Evolutionary conservation across 1,140 invertebrate species (phyloP).

Genomic region (Aphelenchoides besseyi): DNA sequence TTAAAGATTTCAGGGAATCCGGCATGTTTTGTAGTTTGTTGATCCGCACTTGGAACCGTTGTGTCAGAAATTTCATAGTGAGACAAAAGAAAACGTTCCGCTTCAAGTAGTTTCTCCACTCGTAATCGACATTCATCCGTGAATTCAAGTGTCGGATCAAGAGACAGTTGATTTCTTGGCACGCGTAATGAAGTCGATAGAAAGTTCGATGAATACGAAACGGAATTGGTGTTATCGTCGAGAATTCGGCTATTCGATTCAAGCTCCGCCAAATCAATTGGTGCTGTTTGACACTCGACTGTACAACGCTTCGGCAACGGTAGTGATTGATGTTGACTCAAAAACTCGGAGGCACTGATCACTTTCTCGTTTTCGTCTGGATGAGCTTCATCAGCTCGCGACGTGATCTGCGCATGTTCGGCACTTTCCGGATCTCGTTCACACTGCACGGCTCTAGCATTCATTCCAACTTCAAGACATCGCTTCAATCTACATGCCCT

Average conservation of each 20-base stretch:
- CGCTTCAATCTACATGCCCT: conserved; percentile 48
- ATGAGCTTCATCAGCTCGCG: conserved; percentile 15
- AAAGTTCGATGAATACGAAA: background rate
- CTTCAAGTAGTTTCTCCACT: background rate
- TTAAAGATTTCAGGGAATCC: conserved; percentile 21
- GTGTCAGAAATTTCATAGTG: background rate
- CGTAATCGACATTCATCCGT: background rate
- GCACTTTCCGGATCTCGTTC: conserved; percentile 36
- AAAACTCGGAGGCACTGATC: conserved; percentile 22
- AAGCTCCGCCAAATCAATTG: background rate
- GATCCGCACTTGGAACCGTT: background rate
- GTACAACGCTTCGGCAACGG: background rate
- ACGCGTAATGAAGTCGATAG: background rate
- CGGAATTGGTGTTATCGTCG: background rate
- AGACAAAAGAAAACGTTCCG: background rate
- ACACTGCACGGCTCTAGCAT: conserved; percentile 45
- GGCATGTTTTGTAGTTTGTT: background rate
- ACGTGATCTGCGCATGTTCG: conserved; percentile 19
- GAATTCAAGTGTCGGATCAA: background rate
- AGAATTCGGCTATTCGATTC: background rate
- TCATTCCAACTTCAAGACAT: conserved; percentile 56
- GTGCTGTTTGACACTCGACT: background rate
- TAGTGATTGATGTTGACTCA: conserved; percentile 16
- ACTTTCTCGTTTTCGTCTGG: conserved; percentile 20
- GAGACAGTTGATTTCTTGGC: background rate